These are phyloP conservation scores for Scyliorhinus canicula DNA, from an alignment of 2,797 vertebrate genomes.

Conservation along the genomic window DNA sequence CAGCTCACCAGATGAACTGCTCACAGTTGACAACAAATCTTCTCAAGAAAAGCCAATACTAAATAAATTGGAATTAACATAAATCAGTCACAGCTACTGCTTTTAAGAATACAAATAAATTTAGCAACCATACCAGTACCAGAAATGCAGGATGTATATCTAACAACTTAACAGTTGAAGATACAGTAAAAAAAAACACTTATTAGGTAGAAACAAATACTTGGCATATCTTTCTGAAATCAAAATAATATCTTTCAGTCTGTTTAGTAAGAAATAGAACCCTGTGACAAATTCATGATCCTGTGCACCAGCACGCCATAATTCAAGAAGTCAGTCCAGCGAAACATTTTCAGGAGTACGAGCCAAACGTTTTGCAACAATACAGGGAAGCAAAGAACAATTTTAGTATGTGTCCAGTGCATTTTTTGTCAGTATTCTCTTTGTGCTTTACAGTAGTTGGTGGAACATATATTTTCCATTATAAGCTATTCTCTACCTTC, in stretches of 20 bases:
- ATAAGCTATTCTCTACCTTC: background rate
- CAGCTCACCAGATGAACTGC: background rate
- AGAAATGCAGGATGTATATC: background rate
- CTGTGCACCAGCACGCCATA: conserved; percentile 63
- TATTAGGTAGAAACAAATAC: background rate
- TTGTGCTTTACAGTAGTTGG: background rate
- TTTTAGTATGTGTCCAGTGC: conserved; percentile 19
- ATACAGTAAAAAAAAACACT: background rate
- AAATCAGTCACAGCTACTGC: background rate
- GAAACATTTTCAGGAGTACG: conserved; percentile 24
- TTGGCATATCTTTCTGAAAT: conserved; percentile 52
- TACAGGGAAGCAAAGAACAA: background rate
- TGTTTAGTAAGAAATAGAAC: conserved; percentile 41
- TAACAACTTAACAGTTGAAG: conserved; percentile 9
- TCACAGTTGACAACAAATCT: background rate
- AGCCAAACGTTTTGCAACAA: conserved; percentile 15
- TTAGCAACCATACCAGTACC: background rate
- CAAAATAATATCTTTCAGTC: conserved; percentile 43
- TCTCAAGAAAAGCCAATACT: background rate
- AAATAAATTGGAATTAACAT: background rate
- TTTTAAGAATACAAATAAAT: background rate
- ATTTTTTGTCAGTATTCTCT: background rate
- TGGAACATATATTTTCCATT: conserved; percentile 12
- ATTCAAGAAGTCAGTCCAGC: conserved; percentile 61
- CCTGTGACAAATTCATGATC: conserved; percentile 55